Evolutionary conservation across 2,888 invertebrate species (phyloP).

Genomic region (Limulus polyphemus): DNA sequence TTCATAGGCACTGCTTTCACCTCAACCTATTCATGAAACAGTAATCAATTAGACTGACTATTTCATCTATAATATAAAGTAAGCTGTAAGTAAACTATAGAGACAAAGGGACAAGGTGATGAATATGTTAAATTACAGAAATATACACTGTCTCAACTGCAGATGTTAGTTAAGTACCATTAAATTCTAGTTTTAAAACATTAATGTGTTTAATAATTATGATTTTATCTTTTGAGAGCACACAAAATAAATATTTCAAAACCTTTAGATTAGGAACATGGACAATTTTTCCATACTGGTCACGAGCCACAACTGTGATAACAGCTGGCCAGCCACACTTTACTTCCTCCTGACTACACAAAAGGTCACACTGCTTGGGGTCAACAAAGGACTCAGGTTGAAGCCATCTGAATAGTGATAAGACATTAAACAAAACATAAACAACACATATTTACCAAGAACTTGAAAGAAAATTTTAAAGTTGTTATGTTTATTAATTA

Average conservation of each 20-base stretch:
- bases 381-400: slow-evolving; percentile 86
- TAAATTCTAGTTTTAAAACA: too few relatives aligned
- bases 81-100: too few relatives aligned
- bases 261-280: slow-evolving; percentile 73
- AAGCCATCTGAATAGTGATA: slow-evolving; percentile 56
- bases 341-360: slow-evolving; percentile 49
- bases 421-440: neutral
- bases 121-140: too few relatives aligned
- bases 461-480: too few relatives aligned
- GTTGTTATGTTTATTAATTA: too few relatives aligned
- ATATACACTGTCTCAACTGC: too few relatives aligned
- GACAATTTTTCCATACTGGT: slow-evolving; percentile 83
- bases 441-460: too few relatives aligned
- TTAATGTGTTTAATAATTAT: neutral
- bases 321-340: slow-evolving; percentile 73
- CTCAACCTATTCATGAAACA: slow-evolving; percentile 44
- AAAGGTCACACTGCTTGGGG: slow-evolving; percentile 70
- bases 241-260: slow-evolving; percentile 23
- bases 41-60: too few relatives aligned
- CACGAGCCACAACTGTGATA: slow-evolving; percentile 65
- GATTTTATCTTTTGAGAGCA: slow-evolving; percentile 2
- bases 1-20: slow-evolving; percentile 60
- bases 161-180: too few relatives aligned
- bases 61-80: too few relatives aligned
- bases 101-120: too few relatives aligned